Base-by-base conservation (phyloP, 2,888 invertebrate species). In the Baronia brevicornis region DNA sequence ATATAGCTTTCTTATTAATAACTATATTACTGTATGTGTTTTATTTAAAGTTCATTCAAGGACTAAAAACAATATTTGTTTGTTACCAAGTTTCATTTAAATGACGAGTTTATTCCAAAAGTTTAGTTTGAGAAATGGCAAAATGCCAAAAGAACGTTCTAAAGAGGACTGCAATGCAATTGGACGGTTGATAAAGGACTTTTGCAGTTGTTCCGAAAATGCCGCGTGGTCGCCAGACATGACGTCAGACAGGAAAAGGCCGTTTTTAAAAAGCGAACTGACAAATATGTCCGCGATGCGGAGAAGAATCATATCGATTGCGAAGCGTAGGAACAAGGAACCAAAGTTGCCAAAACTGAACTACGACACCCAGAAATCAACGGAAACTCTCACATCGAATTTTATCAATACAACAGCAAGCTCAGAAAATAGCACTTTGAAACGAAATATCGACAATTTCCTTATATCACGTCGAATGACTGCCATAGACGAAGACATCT, bases 141-240 rank as follows among this genome's bases (percentile, higher is more conserved):
- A 61, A 53, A 84, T 84, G 84, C 71, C 80, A 44, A 79, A 62
- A 50, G 70, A 61, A 48, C 56, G 65, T 23, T 42, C 63, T 4
- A 64, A 65, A 20, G 71, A 68, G 29, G 75, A 79, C 39, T 84
- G 85, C 51, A 79, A 71, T 42, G 74, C 82, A 22, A 68, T 85
- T 51, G 82, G 74, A 11, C 67, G 80, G 38, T 57, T 84, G 12
- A 66, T 85, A 11, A 85, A 84, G 43, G 84, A 84, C 52, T 68
- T 84, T 45, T 85, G 84, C 46, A 84, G 84, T 41, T 85, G 85
- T 33, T 74, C 84, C 0, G 82, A 84, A 43, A 78, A 84, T 68
- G 85, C 74, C 20, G 75, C 80, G 28, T 84, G 84, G 84, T 84
- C 84, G 0, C 85, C 84, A 1, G 79, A 84, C 7, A 80, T 84